These are phyloP conservation scores for Euplexia lucipara DNA, from an alignment of 2,888 invertebrate species.

Conservation along the genomic window DNA sequence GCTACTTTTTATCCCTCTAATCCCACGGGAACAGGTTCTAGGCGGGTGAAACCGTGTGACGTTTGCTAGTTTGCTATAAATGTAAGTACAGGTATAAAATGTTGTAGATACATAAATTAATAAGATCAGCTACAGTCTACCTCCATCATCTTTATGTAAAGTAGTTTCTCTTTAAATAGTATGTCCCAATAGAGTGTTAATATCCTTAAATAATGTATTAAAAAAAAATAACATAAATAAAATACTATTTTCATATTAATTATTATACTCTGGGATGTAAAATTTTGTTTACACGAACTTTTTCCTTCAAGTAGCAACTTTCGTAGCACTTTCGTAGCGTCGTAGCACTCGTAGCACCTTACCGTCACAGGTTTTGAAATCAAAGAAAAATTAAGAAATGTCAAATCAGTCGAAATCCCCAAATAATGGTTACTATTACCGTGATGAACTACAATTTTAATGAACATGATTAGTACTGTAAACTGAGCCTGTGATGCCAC, in stretches of 20 bases:
- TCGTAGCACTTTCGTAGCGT: slow-evolving; percentile 55
- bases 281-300: not conserved
- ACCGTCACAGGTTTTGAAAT: not conserved
- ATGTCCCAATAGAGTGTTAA: too few species aligned
- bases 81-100: too few species aligned
- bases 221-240: too few species aligned
- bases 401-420: not conserved
- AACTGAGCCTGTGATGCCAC: not conserved
- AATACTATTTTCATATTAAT: not conserved
- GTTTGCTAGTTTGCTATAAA: too few species aligned
- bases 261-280: not conserved
- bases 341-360: slow-evolving; percentile 44
- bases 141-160: too few species aligned
- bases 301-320: not conserved
- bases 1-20: too few species aligned
- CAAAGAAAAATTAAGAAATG: not conserved
- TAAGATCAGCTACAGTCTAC: too few species aligned
- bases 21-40: too few species aligned
- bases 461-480: not conserved
- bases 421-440: not conserved
- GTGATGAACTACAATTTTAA: not conserved
- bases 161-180: too few species aligned
- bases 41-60: too few species aligned
- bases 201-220: too few species aligned
- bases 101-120: too few species aligned